phyloP scores from a whole-genome alignment of 2,113 vertebrate species.

The Garra rufa region DNA sequence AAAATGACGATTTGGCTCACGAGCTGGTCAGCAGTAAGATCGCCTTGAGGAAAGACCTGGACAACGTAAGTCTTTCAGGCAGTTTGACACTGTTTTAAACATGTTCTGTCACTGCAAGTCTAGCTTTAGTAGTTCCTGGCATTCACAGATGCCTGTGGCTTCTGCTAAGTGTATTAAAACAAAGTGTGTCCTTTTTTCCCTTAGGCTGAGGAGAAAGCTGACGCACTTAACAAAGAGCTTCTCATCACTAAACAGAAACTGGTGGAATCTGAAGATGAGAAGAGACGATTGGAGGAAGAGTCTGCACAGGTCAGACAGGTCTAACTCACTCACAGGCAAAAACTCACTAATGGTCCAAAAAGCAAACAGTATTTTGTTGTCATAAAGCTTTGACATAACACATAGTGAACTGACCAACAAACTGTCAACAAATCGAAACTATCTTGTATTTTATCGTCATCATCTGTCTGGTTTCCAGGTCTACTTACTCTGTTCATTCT shows the following conservation, averaged over 20 bases:
- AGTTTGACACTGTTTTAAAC: not conserved
- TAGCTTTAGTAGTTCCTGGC: not conserved
- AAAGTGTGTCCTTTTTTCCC: slow-evolving; percentile 56
- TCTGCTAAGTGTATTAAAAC: not conserved
- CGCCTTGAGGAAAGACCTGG: slow-evolving; percentile 92
- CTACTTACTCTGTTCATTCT: not conserved
- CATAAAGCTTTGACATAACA: not conserved
- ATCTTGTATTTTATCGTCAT: not conserved
- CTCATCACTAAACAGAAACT: slow-evolving; percentile 98
- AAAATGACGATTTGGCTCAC: slow-evolving; percentile 97
- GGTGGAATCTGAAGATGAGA: slow-evolving; percentile 96
- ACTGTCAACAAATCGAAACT: not conserved
- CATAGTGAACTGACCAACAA: not conserved
- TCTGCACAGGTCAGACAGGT: slow-evolving; percentile 89
- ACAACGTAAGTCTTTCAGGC: slow-evolving; percentile 85
- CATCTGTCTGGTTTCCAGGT: not conserved
- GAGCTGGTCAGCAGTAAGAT: slow-evolving; percentile 99
- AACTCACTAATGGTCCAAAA: not conserved
- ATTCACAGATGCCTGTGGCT: not conserved
- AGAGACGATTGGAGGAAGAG: slow-evolving; percentile 92
- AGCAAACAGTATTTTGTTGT: not conserved
- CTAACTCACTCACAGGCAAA: too few species aligned
- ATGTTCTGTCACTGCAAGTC: not conserved
- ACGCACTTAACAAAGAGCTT: slow-evolving; percentile 96
- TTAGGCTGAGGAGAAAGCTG: slow-evolving; percentile 97